Conservation (phyloP, 2,113 vertebrate species). For the Paramormyrops kingsleyae region DNA sequence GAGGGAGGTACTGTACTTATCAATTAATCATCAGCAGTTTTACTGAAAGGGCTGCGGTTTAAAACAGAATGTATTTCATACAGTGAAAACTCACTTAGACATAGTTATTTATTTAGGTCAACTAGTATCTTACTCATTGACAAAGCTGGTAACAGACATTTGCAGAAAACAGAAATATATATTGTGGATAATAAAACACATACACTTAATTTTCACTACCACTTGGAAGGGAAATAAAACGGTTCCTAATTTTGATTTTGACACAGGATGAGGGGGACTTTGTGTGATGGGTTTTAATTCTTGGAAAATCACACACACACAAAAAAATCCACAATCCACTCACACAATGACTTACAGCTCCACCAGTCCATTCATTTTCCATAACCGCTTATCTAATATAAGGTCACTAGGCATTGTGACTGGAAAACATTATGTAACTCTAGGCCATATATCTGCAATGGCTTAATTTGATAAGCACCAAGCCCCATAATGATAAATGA, state of each 20-base stretch:
- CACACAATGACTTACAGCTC: background rate
- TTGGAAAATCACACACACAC: background rate
- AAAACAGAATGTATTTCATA: background rate
- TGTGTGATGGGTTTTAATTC: background rate
- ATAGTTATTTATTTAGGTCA: background rate
- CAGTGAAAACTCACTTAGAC: background rate
- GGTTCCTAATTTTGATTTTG: background rate
- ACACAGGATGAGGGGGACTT: background rate
- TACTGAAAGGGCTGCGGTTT: constrained; percentile 52
- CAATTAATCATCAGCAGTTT: constrained; percentile 59
- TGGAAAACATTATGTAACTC: background rate
- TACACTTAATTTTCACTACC: background rate
- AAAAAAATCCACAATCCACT: background rate
- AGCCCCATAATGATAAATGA: background rate
- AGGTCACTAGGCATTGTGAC: background rate
- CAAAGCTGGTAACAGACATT: background rate
- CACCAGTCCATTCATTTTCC: background rate
- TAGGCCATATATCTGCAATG: background rate
- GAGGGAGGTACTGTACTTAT: constrained; percentile 42
- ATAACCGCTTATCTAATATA: background rate
- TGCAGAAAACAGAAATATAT: background rate
- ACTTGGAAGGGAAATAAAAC: background rate
- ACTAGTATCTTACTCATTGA: background rate
- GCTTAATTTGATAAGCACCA: background rate
- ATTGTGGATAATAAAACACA: background rate